These are phyloP conservation scores for Chamaetylas fuelleborni DNA, from an alignment of 2,113 vertebrate genomes.

Conservation along the genomic window DNA sequence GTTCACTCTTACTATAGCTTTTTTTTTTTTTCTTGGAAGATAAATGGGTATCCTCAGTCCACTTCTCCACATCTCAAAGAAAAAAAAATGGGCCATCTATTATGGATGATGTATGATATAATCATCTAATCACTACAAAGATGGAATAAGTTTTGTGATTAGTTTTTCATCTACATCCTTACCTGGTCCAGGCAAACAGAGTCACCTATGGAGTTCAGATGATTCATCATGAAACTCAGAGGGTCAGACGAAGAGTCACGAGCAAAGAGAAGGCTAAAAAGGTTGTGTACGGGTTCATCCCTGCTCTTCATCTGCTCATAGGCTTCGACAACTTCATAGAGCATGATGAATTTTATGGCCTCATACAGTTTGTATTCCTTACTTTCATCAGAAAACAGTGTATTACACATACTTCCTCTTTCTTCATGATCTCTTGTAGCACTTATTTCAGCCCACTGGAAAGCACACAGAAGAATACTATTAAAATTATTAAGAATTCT, in stretches of 20 bases:
- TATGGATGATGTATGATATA: background rate
- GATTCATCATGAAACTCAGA: constrained; percentile 84
- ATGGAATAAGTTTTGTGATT: background rate
- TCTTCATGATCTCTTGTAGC: constrained; percentile 69
- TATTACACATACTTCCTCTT: constrained; percentile 71
- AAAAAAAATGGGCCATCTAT: background rate
- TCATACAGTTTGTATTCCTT: constrained; percentile 77
- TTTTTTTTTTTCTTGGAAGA: background rate
- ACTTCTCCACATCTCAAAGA: background rate
- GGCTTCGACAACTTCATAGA: constrained; percentile 76
- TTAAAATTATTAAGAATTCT: background rate
- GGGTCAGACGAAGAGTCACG: constrained; percentile 77
- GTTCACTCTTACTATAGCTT: background rate
- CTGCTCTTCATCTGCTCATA: constrained; percentile 73
- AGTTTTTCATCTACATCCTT: background rate
- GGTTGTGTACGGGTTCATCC: constrained; percentile 15
- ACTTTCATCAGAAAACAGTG: constrained; percentile 73
- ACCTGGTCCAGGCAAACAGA: constrained; percentile 77
- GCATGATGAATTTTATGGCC: constrained; percentile 83
- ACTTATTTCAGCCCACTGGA: constrained; percentile 77
- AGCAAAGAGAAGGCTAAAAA: constrained; percentile 73
- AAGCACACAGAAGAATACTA: constrained; percentile 1
- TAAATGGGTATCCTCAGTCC: background rate
- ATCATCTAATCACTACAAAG: background rate
- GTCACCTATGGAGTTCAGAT: constrained; percentile 79